A percentile compares a stretch with the other conserved stretches of the same genome.
These are phyloP conservation scores for Linnaemya tessellans DNA, from an alignment of 2,888 invertebrate genomes.

Conservation along the genomic window DNA sequence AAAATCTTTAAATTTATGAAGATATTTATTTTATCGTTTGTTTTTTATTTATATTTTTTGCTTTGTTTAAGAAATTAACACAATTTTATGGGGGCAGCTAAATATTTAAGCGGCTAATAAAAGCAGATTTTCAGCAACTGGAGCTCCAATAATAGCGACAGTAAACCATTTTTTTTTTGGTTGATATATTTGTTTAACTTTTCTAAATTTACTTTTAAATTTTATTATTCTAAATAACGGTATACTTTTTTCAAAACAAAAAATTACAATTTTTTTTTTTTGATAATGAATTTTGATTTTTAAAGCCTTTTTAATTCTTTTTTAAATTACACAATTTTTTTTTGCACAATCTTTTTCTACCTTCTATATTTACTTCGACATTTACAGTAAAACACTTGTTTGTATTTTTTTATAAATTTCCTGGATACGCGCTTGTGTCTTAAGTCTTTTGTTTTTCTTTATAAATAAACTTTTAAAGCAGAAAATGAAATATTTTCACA, in stretches of 20 bases:
- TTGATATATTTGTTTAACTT: constrained; percentile 23
- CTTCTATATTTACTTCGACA: background rate
- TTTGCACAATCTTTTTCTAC: constrained; percentile 1
- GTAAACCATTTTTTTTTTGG: no score
- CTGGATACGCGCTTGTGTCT: constrained; percentile 40
- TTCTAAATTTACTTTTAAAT: constrained; percentile 16
- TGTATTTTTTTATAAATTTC: background rate
- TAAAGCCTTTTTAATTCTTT: background rate
- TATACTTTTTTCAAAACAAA: constrained; percentile 18
- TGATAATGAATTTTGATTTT: constrained; percentile 5
- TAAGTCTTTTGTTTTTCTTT: constrained; percentile 65
- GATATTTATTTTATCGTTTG: constrained; percentile 14
- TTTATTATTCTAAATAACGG: constrained; percentile 53
- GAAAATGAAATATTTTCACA: background rate
- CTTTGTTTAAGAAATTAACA: constrained; percentile 50
- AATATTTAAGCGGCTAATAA: constrained; percentile 24
- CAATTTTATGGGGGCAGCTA: constrained; percentile 29
- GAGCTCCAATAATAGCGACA: constrained; percentile 46
- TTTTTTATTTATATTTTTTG: constrained; percentile 2
- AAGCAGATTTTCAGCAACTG: constrained; percentile 38
- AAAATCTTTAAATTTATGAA: constrained; percentile 22
- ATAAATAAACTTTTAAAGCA: background rate
- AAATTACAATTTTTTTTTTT: background rate
- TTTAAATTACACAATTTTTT: background rate
- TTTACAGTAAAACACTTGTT: constrained; percentile 12